Conservation (phyloP, 92 coral and sea anemone species). For the Epizoanthus rinbou region DNA sequence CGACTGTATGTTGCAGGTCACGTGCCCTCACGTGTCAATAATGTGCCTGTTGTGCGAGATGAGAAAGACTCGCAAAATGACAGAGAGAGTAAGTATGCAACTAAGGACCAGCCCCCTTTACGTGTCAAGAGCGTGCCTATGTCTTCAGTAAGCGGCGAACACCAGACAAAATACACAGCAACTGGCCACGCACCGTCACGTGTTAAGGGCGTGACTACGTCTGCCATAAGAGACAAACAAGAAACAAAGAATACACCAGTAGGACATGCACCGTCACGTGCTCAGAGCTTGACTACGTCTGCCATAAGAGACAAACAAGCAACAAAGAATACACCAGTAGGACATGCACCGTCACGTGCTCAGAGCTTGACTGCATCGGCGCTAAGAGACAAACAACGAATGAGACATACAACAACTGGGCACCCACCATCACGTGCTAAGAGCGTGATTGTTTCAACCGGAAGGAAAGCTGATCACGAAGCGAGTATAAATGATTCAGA, state of each 20-base stretch:
- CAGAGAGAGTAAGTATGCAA: no score
- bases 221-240: background rate
- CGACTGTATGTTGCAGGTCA: background rate
- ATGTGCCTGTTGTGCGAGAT: no score
- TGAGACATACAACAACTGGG: background rate
- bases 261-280: background rate
- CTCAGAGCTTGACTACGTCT: background rate
- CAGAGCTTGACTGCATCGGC: background rate
- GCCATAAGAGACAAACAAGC: background rate
- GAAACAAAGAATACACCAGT: background rate
- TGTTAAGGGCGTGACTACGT: background rate
- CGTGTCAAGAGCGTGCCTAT: no score
- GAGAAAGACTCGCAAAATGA: no score
- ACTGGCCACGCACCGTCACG: no score
- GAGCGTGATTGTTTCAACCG: slow-evolving; percentile 17
- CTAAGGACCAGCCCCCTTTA: no score
- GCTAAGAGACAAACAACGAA: background rate
- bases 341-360: background rate
- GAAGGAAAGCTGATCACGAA: background rate
- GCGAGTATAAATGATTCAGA: background rate
- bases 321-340: background rate
- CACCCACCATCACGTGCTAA: slow-evolving; percentile 14
- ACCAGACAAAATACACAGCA: no score
- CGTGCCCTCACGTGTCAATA: slow-evolving; percentile 7
- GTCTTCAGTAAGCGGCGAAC: no score